phyloP scores from a whole-genome alignment of 2,113 vertebrate genomes.

The Ibidorhyncha struthersii region DNA sequence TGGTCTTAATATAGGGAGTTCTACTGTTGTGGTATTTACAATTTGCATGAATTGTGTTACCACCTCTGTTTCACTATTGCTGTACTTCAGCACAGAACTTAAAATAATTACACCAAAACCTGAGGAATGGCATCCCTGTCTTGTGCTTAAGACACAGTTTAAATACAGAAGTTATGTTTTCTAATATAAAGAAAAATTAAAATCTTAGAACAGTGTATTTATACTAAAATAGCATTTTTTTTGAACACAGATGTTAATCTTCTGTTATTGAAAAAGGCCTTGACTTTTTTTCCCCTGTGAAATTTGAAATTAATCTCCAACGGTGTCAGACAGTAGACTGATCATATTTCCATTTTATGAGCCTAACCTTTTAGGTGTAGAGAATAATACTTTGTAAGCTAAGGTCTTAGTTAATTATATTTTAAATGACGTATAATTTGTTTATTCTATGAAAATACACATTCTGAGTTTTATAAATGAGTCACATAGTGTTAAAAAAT shows the following conservation, averaged over 20 bases:
- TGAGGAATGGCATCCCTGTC: not conserved
- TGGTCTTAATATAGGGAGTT: conserved; percentile 5
- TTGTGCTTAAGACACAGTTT: not conserved
- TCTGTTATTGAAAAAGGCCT: not conserved
- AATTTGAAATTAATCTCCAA: not conserved
- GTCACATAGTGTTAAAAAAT: not conserved
- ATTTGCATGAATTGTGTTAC: not conserved
- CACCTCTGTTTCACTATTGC: not conserved
- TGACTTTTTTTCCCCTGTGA: not conserved
- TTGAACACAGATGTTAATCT: not conserved
- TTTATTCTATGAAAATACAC: not conserved
- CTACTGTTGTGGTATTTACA: not conserved
- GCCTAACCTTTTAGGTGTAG: not conserved
- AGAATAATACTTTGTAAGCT: not conserved
- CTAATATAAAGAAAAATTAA: not conserved
- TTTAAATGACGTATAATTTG: not conserved
- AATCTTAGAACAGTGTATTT: not conserved
- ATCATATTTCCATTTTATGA: not conserved
- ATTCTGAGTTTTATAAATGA: not conserved
- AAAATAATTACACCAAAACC: not conserved
- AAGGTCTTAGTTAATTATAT: not conserved
- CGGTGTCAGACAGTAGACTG: not conserved
- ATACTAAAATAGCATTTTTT: not conserved
- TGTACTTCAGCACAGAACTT: not conserved
- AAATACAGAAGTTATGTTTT: not conserved